Conservation (phyloP, 2,888 invertebrate genomes). For the Epinotia nisella region DNA sequence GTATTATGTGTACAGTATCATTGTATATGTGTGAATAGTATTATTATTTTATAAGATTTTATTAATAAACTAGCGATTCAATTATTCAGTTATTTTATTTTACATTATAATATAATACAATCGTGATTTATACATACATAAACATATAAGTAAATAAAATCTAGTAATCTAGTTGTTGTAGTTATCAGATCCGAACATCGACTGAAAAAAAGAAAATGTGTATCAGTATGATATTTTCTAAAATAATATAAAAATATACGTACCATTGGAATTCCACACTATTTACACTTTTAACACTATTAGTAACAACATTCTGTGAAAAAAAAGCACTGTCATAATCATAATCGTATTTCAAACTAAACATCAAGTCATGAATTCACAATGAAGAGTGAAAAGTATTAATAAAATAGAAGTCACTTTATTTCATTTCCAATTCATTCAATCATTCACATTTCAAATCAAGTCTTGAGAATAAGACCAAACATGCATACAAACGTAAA, state of each 20-base stretch:
- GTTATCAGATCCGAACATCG: slow-evolving; percentile 79
- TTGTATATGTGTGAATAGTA: slow-evolving; percentile 60
- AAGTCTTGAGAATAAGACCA: slow-evolving; percentile 35
- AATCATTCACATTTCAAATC: slow-evolving; percentile 22
- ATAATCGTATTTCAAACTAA: slow-evolving; percentile 9
- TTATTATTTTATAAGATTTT: slow-evolving; percentile 60
- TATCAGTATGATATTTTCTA: slow-evolving; percentile 42
- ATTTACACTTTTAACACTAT: slow-evolving; percentile 34
- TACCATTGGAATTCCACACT: slow-evolving; percentile 22
- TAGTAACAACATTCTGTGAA: slow-evolving; percentile 26
- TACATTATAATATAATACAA: slow-evolving; percentile 35
- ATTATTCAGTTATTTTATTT: slow-evolving; percentile 55
- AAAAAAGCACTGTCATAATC: slow-evolving; percentile 12
- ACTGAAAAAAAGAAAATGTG: slow-evolving; percentile 71
- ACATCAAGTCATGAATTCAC: slow-evolving; percentile 1
- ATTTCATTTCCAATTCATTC: slow-evolving; percentile 18
- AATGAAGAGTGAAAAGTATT: neutral
- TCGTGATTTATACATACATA: slow-evolving; percentile 47
- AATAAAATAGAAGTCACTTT: neutral
- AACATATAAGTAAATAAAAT: neutral
- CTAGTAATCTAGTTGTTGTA: slow-evolving; percentile 61
- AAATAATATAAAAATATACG: slow-evolving; percentile 41
- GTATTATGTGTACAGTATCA: slow-evolving; percentile 39
- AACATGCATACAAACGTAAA: slow-evolving; percentile 50
- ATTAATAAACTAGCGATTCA: slow-evolving; percentile 55